Base-by-base conservation (phyloP, 2,113 vertebrate genomes). In the Electrona antarctica region DNA sequence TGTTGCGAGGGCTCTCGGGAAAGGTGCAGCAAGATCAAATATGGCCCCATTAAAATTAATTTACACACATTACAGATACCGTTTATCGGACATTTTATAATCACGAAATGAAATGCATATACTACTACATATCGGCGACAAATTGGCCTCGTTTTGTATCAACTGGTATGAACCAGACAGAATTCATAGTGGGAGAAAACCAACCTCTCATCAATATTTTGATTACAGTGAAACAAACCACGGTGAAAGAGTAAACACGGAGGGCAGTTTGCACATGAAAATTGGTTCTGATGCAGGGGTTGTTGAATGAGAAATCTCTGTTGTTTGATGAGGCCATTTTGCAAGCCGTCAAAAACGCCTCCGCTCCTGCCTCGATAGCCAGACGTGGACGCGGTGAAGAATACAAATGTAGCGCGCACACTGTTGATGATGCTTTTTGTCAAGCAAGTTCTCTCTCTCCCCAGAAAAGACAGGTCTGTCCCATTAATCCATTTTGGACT, bases 331-430 rank as follows among this genome's bases (percentile, higher is more conserved):
- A 77, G 71, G 73, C 69, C 55, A 66, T 79, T 88, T 85, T 71
- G 67, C 67, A 83, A 73, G 69, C 80, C 74, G 67, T 65, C 65
- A 60, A 80, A 85, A 64, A 48, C 13, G 8, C 14, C 11, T 66
- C 78, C 75, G 77, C 75, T 61, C 58, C 69, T 79, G 9, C 55
- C 50, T 74, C 63, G 81, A 86, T 71, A 81, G 83, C 70, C 33
- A 0, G 45, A 66, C 21, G 21, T 68, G 68, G 72, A 72, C 50
- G n/a, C 12, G 72, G 68, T 66, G 74, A 69, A 76, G 82, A 87
- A 86, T 82, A 75, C 74, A 76, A 89, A 90, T 41, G 79, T 77
- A 85, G 80, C 71, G 81, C 73, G 45, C 33, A 60, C 7, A 61
- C 58, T 70, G 74, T 81, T 77, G 76, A 88, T 74, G 79, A 88